Evolutionary conservation across 2,113 vertebrate species (phyloP).

Genomic region (Pristiophorus japonicus): DNA sequence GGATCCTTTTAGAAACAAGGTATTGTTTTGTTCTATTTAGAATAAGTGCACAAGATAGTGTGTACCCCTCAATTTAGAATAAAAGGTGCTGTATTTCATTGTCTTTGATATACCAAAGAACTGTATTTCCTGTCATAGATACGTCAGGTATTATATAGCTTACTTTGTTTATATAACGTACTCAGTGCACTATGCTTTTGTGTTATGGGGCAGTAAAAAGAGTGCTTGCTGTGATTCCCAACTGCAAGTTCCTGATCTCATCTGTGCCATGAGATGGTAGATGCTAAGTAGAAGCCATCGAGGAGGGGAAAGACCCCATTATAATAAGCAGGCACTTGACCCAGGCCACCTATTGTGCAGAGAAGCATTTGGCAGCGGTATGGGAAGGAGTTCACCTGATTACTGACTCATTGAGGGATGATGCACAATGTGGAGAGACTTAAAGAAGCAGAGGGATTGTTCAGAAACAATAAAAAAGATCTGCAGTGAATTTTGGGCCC

Average conservation of each 20-base stretch:
- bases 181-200: background rate
- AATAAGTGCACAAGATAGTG: background rate
- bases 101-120: background rate
- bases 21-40: background rate
- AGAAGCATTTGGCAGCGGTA: conserved; percentile 2
- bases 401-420: background rate
- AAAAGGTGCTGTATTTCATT: background rate
- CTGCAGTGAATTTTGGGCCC: background rate
- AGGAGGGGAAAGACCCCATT: background rate
- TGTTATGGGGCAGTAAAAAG: background rate
- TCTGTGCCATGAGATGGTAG: background rate
- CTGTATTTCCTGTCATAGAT: background rate
- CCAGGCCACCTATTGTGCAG: background rate
- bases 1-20: background rate
- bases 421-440: background rate
- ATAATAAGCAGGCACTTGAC: background rate
- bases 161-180: background rate
- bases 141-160: background rate
- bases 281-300: background rate
- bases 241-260: background rate
- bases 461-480: background rate
- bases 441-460: background rate
- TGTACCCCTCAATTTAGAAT: background rate
- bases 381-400: background rate
- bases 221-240: background rate